Evolutionary conservation across 2,797 vertebrate genomes (phyloP), one percentile per base, ranked within the genome.

Genomic region (Pterois miles): DNA sequence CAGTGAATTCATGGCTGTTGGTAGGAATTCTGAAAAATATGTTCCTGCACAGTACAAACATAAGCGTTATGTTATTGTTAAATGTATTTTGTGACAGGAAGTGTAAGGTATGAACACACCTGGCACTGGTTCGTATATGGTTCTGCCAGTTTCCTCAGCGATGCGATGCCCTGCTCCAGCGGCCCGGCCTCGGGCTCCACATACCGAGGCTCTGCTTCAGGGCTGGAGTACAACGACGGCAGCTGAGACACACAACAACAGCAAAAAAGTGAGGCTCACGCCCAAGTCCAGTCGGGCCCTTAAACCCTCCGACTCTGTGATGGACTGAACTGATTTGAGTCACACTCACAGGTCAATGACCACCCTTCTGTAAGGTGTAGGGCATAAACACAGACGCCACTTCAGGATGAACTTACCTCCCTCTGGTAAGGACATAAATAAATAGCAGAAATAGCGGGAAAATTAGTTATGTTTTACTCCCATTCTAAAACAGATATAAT

Each of bases 221-320:
- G 97, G 63, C 82, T 87, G 46, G 91, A 96, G 93, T 99, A 99
- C 20, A 99, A 90, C 31, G 98, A 98, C 38, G 97, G 96, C 93
- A 98, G 93, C 92, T 95, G 91, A 43, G 86, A 92, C 38, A 92
- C 38, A 81, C 5, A 11, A 71, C 1, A 71, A 67, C 38, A 89
- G 86, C 29, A 52, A 52, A 7, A 22, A 52, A 16, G 14, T 43
- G 3, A 43, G 40, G 16, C 18, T 43, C n/a, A n/a, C n/a, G n/a
- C n/a, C n/a, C n/a, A n/a, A n/a, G n/a, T n/a, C n/a, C n/a, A n/a
- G n/a, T n/a, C n/a, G n/a, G n/a, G n/a, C 40, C 40, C 13, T 0
- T 38, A 0, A 12, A 38, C 36, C 36, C 36, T 38, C 36, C 13
- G 12, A 13, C 36, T 38, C 36, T 38, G 36, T 38, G 36, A 38